Conservation (phyloP, 1,140 invertebrate genomes). For the Hyphantria cunea region DNA sequence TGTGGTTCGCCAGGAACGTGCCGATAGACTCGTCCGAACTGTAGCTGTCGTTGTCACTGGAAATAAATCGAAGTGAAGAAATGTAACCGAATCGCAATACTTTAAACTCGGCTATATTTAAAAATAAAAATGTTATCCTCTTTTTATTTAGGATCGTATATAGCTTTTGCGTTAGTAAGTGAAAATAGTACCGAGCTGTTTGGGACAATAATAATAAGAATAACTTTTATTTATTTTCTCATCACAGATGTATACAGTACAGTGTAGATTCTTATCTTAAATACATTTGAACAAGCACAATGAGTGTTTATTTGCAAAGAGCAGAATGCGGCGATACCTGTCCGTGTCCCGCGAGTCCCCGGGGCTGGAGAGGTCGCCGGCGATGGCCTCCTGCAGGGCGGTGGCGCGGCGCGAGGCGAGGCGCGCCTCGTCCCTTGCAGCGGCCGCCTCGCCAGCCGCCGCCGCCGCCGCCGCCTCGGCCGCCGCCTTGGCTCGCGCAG, state of each 20-base stretch:
- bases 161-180: no score
- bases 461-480: constrained; percentile 62
- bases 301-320: not conserved
- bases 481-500: constrained; percentile 47
- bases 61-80: constrained; percentile 39
- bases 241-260: no score
- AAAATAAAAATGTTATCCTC: no score
- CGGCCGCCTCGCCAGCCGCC: constrained; percentile 60
- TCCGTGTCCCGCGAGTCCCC: constrained; percentile 67
- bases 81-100: no score
- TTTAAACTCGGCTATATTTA: no score
- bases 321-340: constrained; percentile 45
- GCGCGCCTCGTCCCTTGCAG: constrained; percentile 66
- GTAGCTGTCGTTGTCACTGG: constrained; percentile 83
- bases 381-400: constrained; percentile 75
- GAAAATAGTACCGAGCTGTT: no score
- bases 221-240: no score
- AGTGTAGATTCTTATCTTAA: no score
- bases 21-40: constrained; percentile 84
- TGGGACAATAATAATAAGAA: no score
- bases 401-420: constrained; percentile 64
- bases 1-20: constrained; percentile 83
- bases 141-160: no score
- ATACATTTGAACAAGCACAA: no score
- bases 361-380: constrained; percentile 70